phyloP scores from a whole-genome alignment of 2,888 invertebrate species.

The Campoplex capitator region DNA sequence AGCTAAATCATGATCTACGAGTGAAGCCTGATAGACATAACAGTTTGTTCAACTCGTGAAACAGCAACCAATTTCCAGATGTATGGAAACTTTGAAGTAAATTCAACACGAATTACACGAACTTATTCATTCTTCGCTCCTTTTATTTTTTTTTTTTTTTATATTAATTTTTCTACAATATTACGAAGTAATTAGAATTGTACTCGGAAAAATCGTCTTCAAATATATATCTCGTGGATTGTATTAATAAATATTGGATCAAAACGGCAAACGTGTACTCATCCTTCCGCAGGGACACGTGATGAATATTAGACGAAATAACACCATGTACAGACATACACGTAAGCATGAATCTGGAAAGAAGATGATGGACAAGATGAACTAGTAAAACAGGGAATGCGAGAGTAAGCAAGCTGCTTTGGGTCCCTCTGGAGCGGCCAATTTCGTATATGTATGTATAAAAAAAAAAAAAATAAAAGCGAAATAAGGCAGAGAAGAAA shows the following conservation, averaged over 20 bases:
- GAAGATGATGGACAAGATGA: slow-evolving; percentile 12
- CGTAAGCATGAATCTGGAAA: background rate
- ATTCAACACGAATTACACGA: background rate
- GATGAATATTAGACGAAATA: background rate
- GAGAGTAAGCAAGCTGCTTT: slow-evolving; percentile 1
- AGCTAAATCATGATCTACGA: background rate
- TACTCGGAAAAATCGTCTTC: background rate
- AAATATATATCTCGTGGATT: background rate
- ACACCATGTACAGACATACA: background rate
- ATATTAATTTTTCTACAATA: background rate
- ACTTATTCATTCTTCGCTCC: background rate
- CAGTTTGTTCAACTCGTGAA: no score
- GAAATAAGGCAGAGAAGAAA: background rate
- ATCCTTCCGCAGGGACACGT: background rate
- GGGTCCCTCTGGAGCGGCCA: background rate
- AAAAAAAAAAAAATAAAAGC: background rate
- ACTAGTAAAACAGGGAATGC: slow-evolving; percentile 24
- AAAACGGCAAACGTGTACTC: background rate
- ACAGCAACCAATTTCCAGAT: background rate
- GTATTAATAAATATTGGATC: background rate
- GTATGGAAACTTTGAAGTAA: background rate
- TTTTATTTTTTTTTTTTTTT: background rate
- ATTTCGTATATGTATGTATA: slow-evolving; percentile 18
- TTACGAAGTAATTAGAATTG: background rate
- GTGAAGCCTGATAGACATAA: background rate